Evolutionary conservation across 1,140 invertebrate species (phyloP).

Genomic region (Amphibalanus amphitrite): DNA sequence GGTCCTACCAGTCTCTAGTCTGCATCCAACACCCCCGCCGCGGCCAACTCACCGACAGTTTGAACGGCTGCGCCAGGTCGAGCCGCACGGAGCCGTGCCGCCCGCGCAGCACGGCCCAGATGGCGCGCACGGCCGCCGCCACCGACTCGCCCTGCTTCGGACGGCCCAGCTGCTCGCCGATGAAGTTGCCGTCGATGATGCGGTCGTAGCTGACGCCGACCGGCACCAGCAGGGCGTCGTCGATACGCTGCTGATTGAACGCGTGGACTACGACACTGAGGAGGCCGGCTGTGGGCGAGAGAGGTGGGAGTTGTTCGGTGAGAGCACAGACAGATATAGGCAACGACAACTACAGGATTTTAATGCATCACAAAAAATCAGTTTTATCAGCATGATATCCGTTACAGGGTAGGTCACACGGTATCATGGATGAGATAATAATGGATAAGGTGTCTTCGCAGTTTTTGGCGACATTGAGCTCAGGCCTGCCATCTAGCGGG

Average conservation of each 20-base stretch:
- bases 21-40: slow-evolving; percentile 27
- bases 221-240: slow-evolving; percentile 80
- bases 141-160: slow-evolving; percentile 68
- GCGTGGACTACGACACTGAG: slow-evolving; percentile 84
- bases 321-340: too few relatives aligned
- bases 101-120: slow-evolving; percentile 62
- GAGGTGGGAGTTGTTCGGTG: slow-evolving; percentile 19
- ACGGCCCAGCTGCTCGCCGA: slow-evolving; percentile 71
- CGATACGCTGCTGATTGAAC: slow-evolving; percentile 62
- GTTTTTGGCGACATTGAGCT: too few relatives aligned
- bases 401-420: too few relatives aligned
- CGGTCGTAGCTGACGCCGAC: slow-evolving; percentile 84
- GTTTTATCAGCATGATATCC: too few relatives aligned
- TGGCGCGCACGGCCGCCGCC: slow-evolving; percentile 53
- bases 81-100: slow-evolving; percentile 77
- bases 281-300: slow-evolving; percentile 46
- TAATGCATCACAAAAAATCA: too few relatives aligned
- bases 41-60: slow-evolving; percentile 40
- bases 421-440: too few relatives aligned
- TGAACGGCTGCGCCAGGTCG: slow-evolving; percentile 86
- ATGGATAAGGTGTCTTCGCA: too few relatives aligned
- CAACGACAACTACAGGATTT: too few relatives aligned
- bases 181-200: slow-evolving; percentile 82
- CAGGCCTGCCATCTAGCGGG: too few relatives aligned
- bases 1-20: too few relatives aligned